phyloP scores from a whole-genome alignment of 2,113 vertebrate species.

The Sapayoa aenigma region DNA sequence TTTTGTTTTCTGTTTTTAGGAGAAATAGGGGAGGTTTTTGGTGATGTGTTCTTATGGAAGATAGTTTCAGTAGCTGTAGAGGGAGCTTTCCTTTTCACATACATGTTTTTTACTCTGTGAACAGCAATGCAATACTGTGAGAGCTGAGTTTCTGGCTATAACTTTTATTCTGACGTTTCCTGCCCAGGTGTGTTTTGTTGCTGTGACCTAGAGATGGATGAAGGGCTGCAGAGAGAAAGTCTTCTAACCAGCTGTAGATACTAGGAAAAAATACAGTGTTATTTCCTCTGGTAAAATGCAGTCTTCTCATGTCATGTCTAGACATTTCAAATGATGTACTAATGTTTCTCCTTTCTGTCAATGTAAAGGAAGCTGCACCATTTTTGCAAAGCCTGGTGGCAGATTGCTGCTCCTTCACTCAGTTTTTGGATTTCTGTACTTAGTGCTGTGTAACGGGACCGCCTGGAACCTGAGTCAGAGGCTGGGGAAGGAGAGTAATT shows the following conservation, averaged over 20 bases:
- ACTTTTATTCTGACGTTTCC: not conserved
- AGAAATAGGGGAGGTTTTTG: not conserved
- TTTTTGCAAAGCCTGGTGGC: not conserved
- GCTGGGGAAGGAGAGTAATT: not conserved
- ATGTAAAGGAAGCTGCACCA: accelerated
- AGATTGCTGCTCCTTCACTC: not conserved
- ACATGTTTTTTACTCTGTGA: not conserved
- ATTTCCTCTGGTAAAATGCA: not conserved
- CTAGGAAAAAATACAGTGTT: not conserved
- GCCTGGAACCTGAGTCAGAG: not conserved
- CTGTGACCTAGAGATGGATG: not conserved
- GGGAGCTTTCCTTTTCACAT: not conserved
- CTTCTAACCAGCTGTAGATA: not conserved
- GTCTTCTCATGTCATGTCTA: not conserved
- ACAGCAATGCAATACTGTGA: not conserved
- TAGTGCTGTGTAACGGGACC: not conserved
- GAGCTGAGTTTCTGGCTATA: not conserved
- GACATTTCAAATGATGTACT: not conserved
- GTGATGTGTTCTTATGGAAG: not conserved
- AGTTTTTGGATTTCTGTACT: not conserved
- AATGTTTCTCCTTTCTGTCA: not conserved
- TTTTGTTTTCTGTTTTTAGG: not conserved
- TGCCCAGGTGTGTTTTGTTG: not conserved
- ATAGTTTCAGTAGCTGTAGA: not conserved
- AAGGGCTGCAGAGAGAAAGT: not conserved